Percentiles rank a stretch among this genome's conserved stretches.
Conservation (phyloP, 2,113 vertebrate species). For the Stigmatopora argus region DNA sequence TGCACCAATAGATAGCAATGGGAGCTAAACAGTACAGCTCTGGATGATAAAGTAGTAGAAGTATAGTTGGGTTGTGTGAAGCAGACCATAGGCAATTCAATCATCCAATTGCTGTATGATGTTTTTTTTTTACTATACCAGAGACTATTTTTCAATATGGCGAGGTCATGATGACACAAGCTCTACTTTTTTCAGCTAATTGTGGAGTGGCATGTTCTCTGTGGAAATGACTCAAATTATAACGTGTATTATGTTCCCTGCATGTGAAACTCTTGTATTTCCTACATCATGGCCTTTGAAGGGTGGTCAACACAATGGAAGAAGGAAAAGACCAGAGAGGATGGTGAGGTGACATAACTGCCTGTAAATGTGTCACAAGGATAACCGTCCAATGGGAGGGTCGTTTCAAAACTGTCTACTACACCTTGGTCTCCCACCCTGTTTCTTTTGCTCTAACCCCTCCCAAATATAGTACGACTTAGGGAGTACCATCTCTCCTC, state of each 20-base stretch:
- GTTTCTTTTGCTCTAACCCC: slow-evolving; percentile 25
- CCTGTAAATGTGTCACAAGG: slow-evolving; percentile 51
- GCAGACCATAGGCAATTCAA: too few species aligned
- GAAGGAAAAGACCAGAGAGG: not conserved
- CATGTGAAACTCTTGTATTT: slow-evolving; percentile 25
- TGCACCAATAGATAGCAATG: too few species aligned
- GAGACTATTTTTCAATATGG: slow-evolving; percentile 50
- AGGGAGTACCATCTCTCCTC: slow-evolving; percentile 8
- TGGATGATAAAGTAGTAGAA: too few species aligned
- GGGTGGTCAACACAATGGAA: slow-evolving; percentile 3
- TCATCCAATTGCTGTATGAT: too few species aligned
- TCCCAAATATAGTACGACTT: slow-evolving; percentile 20
- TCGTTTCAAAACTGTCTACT: slow-evolving; percentile 27
- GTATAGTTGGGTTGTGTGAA: too few species aligned
- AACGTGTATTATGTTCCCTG: slow-evolving; percentile 30
- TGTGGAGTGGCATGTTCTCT: slow-evolving; percentile 43
- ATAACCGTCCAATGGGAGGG: slow-evolving; percentile 38
- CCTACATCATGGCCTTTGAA: slow-evolving; percentile 1
- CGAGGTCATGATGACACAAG: slow-evolving; percentile 50
- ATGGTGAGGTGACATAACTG: slow-evolving; percentile 2
- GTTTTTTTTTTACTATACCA: slow-evolving; percentile 16
- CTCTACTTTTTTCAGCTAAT: slow-evolving; percentile 55
- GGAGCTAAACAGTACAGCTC: too few species aligned
- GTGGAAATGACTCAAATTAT: slow-evolving; percentile 49
- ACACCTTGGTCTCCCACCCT: slow-evolving; percentile 6